Base-by-base conservation (phyloP, 2,797 vertebrate species). In the Picus viridis region DNA sequence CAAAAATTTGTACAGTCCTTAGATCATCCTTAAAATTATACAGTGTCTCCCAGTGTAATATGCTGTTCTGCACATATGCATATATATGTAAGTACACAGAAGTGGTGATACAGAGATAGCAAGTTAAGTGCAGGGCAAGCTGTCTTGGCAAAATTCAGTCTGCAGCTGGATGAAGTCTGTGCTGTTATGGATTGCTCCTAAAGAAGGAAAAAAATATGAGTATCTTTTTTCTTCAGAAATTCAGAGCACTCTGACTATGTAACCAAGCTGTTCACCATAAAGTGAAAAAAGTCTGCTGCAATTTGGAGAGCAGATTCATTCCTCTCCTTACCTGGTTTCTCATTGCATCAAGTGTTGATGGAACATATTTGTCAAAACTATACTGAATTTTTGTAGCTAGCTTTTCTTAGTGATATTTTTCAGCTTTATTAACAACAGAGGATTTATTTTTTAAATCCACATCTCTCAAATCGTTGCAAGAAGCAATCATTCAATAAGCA, bases 381-480 rank as follows among this genome's bases (percentile, higher is more conserved):
- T 59, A 76, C 45, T 71, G 39, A 57, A 10, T 54, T 93, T 85
- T 58, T 82, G 3, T 82, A 43, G 9, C 62, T 83, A 16, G 2
- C 1, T 76, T 90, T 84, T 63, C 15, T 45, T 69, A 62, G 51
- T 84, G 39, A 39, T 45, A 23, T 56, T 77, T 91, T 87, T 53
- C 54, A 80, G 8, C 36, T 74, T 73, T 93, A 41, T 58, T 84
- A 63, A 32, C 23, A 41, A 58, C 22, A 29, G 3, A 30, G 1
- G 12, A 16, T 4, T 34, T 13, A 4, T 0, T 61, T 62, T 43
- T 82, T 72, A 4, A 65, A 65, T 61, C 13, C 16, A 34, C 15
- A 39, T 56, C 22, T 86, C 56, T 86, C 3, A 92, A 81, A 78
- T 36, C 19, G 79, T 85, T 64, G 22, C 65, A 89, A 75, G 59